Evolutionary conservation across 2,888 invertebrate species (phyloP), one percentile per base, ranked within the genome.

Genomic region (Eucera pruinosa): DNA sequence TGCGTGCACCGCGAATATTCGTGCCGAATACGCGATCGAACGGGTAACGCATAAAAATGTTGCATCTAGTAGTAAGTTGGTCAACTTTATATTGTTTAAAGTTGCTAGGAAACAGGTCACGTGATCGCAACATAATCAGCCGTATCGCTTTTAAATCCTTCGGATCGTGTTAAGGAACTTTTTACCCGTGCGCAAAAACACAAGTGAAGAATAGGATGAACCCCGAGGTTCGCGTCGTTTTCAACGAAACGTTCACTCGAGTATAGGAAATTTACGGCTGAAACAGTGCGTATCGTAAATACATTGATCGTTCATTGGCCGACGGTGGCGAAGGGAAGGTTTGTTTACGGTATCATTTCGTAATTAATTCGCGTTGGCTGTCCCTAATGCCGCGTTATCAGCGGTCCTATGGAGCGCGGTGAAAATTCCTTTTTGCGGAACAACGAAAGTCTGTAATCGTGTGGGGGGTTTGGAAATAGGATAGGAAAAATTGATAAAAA

Each of bases 31-130:
- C n/a, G n/a, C n/a, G n/a, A n/a, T n/a, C n/a, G n/a, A n/a, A n/a
- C n/a, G n/a, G n/a, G n/a, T n/a, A 43, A 27, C 7, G 7, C 7
- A 7, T 33, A 25, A 36, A 36, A 57, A 13, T 30, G 25, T n/a
- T 20, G 18, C 41, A 30, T 57, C 43, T 47, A 43, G 39, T 36
- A 11, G 7, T 58, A 25, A 74, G 13, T 60, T 69, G 33, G 1
- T 60, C 18, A 66, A 39, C 18, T 39, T 66, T 39, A 64, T 48
- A 48, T 72, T 72, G 71, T 78, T 78, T 60, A 18, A 61, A 65
- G 79, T 68, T 72, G 79, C 79, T 68, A 61, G 45, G 64, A 68
- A 55, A 48, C 45, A 43, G 2, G 33, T 61, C 72, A 68, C 45
- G 68, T 68, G 64, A 78, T n/a, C 15, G 9, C n/a, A 52, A 30